Evolutionary conservation across 2,113 vertebrate species (phyloP).

Genomic region (Phylloscopus trochiloides): DNA sequence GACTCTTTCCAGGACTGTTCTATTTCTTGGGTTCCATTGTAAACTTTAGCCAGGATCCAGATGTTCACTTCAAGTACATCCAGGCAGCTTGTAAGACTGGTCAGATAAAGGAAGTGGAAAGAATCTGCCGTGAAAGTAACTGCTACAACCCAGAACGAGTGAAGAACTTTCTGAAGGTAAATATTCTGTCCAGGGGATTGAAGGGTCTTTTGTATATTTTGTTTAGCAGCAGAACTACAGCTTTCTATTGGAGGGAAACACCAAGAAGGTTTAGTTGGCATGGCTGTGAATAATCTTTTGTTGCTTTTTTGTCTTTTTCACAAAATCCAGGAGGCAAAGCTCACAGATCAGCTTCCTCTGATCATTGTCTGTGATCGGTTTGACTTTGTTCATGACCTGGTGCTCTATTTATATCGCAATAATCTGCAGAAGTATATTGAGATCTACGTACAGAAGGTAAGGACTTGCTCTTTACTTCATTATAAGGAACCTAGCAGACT

Average conservation of each 20-base stretch:
- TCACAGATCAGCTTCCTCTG: slow-evolving; percentile 91
- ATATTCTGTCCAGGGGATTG: neutral
- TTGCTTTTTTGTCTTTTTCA: neutral
- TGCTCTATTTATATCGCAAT: slow-evolving; percentile 90
- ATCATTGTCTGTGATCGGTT: slow-evolving; percentile 94
- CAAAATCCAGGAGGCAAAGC: slow-evolving; percentile 84
- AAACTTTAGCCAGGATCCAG: slow-evolving; percentile 94
- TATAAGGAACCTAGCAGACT: neutral
- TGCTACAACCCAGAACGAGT: slow-evolving; percentile 90
- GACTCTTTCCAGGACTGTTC: slow-evolving; percentile 82
- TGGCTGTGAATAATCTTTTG: neutral
- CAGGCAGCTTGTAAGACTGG: slow-evolving; percentile 92
- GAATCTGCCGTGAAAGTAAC: slow-evolving; percentile 91
- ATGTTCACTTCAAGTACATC: slow-evolving; percentile 94
- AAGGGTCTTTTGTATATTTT: neutral
- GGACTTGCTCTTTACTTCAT: neutral
- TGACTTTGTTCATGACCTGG: slow-evolving; percentile 90
- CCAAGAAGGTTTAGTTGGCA: neutral
- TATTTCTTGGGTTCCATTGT: slow-evolving; percentile 94
- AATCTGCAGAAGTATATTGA: slow-evolving; percentile 95
- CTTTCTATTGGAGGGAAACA: neutral
- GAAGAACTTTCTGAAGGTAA: slow-evolving; percentile 93
- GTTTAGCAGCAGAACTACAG: neutral
- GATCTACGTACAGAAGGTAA: slow-evolving; percentile 93
- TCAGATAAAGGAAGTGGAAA: slow-evolving; percentile 95